Conservation (phyloP, 2,888 invertebrate genomes). For the Athrips mouffetella region DNA sequence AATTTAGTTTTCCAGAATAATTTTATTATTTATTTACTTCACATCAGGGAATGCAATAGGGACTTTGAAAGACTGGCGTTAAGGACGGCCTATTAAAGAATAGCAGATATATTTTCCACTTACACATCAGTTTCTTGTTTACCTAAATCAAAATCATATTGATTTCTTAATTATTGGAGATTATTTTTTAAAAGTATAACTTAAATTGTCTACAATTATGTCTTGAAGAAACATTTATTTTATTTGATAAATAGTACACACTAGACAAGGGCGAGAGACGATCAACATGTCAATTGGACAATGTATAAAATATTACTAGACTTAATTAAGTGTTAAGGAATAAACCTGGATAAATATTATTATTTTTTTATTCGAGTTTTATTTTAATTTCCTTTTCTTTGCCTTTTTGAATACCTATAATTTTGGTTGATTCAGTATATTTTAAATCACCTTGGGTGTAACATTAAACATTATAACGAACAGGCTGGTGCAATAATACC, state of each 20-base stretch:
- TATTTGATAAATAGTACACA: conserved; percentile 45
- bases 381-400: conserved; percentile 39
- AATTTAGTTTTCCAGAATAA: too few relatives aligned
- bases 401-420: conserved; percentile 20
- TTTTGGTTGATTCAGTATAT: too few relatives aligned
- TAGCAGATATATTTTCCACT: conserved; percentile 34
- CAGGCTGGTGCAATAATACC: too few relatives aligned
- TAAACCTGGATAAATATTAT: conserved; percentile 76
- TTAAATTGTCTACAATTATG: conserved; percentile 19
- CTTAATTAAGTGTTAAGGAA: conserved; percentile 75
- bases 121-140: conserved; percentile 8
- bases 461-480: too few relatives aligned
- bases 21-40: conserved; percentile 1
- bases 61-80: conserved; percentile 45
- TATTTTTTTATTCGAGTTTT: conserved; percentile 64
- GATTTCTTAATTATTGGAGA: not conserved
- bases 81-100: conserved; percentile 50
- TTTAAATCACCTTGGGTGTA: too few relatives aligned
- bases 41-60: conserved; percentile 33
- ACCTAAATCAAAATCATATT: not conserved
- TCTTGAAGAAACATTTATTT: conserved; percentile 25
- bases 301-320: conserved; percentile 76
- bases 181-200: not conserved
- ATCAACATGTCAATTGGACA: conserved; percentile 63
- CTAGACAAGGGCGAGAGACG: conserved; percentile 54